A percentile compares a stretch with the other conserved stretches of the same genome.
These are phyloP conservation scores for Thecocarcelia acutangulata DNA, from an alignment of 2,888 invertebrate genomes.

Conservation along the genomic window DNA sequence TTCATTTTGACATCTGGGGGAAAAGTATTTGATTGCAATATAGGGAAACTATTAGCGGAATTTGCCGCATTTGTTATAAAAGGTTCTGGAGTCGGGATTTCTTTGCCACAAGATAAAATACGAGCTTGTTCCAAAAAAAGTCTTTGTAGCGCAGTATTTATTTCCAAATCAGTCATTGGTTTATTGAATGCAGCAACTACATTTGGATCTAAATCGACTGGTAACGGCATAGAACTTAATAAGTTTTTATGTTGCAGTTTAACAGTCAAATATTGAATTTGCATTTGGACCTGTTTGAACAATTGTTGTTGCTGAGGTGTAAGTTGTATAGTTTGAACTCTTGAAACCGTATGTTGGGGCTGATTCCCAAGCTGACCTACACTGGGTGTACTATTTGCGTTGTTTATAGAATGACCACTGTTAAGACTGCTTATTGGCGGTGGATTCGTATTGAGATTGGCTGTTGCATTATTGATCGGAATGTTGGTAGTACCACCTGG, in stretches of 20 bases:
- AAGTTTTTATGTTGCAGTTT: conserved; percentile 82
- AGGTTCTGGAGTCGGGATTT: conserved; percentile 83
- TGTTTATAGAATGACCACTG: conserved; percentile 51
- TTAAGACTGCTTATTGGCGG: conserved; percentile 68
- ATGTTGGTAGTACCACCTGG: conserved; percentile 45
- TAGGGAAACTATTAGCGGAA: conserved; percentile 70
- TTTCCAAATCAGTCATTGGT: conserved; percentile 83
- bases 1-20: conserved; percentile 68
- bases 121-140: conserved; percentile 87
- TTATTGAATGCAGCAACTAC: conserved; percentile 80
- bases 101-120: conserved; percentile 87
- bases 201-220: conserved; percentile 79
- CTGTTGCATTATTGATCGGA: conserved; percentile 43
- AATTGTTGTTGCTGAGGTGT: conserved; percentile 88
- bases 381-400: conserved; percentile 66
- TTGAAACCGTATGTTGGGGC: conserved; percentile 82
- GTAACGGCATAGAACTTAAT: conserved; percentile 77
- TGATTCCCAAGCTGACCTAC: conserved; percentile 68
- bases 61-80: conserved; percentile 79
- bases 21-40: conserved; percentile 61
- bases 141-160: conserved; percentile 83
- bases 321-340: conserved; percentile 88
- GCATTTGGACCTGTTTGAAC: conserved; percentile 85
- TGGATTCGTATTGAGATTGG: conserved; percentile 63
- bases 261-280: conserved; percentile 85